phyloP scores from a whole-genome alignment of 2,797 vertebrate species.

The Phalanger gymnotis region DNA sequence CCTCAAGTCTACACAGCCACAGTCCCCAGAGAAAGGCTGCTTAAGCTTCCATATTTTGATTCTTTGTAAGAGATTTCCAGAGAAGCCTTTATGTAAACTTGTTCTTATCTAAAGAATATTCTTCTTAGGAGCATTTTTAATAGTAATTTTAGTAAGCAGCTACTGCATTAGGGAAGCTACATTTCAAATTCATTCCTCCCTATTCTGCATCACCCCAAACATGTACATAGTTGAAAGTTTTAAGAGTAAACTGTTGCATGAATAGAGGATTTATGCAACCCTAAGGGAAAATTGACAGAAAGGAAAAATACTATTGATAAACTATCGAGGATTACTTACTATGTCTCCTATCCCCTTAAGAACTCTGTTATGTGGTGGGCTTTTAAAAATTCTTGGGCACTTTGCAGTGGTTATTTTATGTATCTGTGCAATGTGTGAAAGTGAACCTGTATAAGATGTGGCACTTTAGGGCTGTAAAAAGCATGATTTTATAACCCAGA shows the following conservation, averaged over 20 bases:
- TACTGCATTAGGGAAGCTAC: background rate
- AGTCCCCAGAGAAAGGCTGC: conserved; percentile 52
- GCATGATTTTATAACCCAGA: conserved; percentile 68
- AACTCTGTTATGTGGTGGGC: background rate
- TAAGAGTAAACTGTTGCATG: conserved; percentile 26
- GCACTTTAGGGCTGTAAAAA: conserved; percentile 77
- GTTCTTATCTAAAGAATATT: background rate
- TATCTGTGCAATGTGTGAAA: conserved; percentile 75
- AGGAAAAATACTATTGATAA: background rate
- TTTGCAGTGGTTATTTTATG: conserved; percentile 15
- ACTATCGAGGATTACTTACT: background rate
- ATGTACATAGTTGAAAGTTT: conserved; percentile 21
- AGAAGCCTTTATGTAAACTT: conserved; percentile 38
- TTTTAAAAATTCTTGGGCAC: conserved; percentile 23
- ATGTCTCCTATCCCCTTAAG: background rate
- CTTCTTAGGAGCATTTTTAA: background rate
- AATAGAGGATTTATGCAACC: conserved; percentile 32
- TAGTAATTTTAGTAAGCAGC: background rate
- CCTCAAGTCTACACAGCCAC: background rate
- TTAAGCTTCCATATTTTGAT: conserved; percentile 35
- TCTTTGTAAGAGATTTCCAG: conserved; percentile 32
- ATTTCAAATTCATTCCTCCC: conserved; percentile 35
- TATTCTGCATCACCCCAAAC: conserved; percentile 9
- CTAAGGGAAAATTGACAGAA: background rate
- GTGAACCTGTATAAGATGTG: conserved; percentile 65